Conservation (phyloP, 2,113 vertebrate species). For the Deroptyus accipitrinus region DNA sequence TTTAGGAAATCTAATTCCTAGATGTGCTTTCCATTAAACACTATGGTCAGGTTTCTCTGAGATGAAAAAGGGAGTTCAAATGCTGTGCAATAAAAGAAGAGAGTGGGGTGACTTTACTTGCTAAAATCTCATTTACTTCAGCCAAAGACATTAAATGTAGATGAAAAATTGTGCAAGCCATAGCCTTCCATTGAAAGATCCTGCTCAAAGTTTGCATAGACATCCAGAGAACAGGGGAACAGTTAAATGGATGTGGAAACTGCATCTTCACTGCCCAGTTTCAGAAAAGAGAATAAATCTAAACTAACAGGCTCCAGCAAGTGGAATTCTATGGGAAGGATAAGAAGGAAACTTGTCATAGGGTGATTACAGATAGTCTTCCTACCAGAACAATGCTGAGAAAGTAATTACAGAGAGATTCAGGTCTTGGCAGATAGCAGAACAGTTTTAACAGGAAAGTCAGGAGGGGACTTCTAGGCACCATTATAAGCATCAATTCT, state of each 20-base stretch:
- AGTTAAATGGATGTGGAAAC: background rate
- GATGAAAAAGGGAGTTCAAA: background rate
- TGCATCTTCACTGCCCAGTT: background rate
- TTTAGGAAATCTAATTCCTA: background rate
- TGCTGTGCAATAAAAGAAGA: background rate
- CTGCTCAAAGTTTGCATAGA: background rate
- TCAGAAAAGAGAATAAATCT: background rate
- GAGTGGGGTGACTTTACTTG: background rate
- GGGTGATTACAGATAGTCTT: background rate
- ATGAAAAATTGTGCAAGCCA: background rate
- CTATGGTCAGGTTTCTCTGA: background rate
- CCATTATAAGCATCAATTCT: background rate
- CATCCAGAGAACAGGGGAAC: background rate
- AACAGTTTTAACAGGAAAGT: background rate
- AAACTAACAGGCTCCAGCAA: background rate
- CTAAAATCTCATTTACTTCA: background rate
- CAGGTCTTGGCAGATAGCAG: background rate
- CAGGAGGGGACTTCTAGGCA: background rate
- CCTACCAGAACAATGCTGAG: background rate
- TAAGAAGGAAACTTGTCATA: background rate
- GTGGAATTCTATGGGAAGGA: background rate
- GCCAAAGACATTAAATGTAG: background rate
- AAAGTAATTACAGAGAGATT: conserved; percentile 44
- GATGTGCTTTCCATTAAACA: background rate
- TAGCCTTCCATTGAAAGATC: background rate